These are phyloP conservation scores for Phasia obesa DNA, from an alignment of 2,888 invertebrate species.

Conservation along the genomic window DNA sequence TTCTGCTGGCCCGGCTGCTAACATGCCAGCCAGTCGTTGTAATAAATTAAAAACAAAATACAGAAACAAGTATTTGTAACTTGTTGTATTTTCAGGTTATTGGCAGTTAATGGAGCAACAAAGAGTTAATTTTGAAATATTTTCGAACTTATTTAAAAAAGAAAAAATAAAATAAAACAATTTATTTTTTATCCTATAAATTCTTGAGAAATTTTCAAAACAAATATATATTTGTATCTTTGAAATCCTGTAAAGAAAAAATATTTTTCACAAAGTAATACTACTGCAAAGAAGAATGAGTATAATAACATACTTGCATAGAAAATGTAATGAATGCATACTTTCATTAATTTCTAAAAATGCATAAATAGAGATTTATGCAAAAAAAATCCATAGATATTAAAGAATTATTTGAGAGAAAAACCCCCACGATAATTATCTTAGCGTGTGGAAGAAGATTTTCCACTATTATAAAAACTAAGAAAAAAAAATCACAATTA, in stretches of 20 bases:
- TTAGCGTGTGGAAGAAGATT: constrained; percentile 50
- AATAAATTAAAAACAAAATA: constrained; percentile 27
- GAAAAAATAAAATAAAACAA: neutral
- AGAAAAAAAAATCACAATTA: constrained; percentile 5
- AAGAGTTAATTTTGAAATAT: neutral
- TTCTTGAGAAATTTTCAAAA: too few relatives aligned
- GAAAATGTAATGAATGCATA: neutral
- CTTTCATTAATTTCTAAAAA: constrained; percentile 34
- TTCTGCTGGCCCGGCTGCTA: constrained; percentile 24
- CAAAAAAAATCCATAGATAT: neutral
- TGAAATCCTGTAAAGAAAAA: too few relatives aligned
- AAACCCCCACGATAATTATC: constrained; percentile 35
- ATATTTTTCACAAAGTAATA: neutral
- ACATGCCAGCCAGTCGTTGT: constrained; percentile 26
- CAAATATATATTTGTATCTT: too few relatives aligned
- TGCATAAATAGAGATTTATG: too few relatives aligned
- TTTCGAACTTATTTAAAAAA: constrained; percentile 1
- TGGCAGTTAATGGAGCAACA: constrained; percentile 11
- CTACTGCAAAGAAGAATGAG: neutral
- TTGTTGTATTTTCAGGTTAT: constrained; percentile 22
- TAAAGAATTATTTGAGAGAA: constrained; percentile 25
- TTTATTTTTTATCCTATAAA: too few relatives aligned
- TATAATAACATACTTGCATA: neutral
- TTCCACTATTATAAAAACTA: too few relatives aligned
- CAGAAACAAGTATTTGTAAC: constrained; percentile 37